Conservation (phyloP, 2,113 vertebrate genomes). For the Nicator chloris region DNA sequence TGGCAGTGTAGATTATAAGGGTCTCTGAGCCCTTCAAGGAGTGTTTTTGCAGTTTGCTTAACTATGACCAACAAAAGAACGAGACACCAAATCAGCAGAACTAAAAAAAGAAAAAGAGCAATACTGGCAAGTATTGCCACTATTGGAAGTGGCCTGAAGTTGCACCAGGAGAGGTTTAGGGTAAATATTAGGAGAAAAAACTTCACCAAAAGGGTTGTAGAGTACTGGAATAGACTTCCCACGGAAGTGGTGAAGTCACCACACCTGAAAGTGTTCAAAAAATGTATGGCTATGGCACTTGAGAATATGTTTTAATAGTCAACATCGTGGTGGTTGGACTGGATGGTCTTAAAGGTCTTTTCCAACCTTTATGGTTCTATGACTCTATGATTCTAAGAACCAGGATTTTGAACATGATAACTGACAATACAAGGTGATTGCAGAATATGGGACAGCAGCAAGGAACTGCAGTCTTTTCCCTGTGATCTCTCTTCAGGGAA, state of each 20-base stretch:
- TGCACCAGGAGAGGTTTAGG: neutral
- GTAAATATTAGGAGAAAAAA: too few species aligned
- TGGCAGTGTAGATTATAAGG: neutral
- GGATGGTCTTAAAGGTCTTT: neutral
- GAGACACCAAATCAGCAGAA: neutral
- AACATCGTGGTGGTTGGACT: neutral
- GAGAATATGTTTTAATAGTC: neutral
- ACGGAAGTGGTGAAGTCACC: neutral
- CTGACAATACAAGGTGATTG: neutral
- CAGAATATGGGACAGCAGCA: neutral
- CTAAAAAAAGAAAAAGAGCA: neutral
- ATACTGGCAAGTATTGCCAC: neutral
- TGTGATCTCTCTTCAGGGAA: neutral
- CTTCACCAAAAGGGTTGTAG: neutral
- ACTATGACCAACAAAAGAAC: neutral
- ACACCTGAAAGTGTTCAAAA: neutral
- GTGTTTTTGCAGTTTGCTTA: neutral
- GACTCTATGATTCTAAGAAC: neutral
- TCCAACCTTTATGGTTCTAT: neutral
- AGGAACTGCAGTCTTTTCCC: neutral
- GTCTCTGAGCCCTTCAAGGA: neutral
- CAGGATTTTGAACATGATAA: neutral
- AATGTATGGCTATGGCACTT: neutral
- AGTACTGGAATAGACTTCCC: neutral
- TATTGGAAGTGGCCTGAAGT: neutral